Conservation (phyloP, 2,797 vertebrate genomes). For the Platalea minor region DNA sequence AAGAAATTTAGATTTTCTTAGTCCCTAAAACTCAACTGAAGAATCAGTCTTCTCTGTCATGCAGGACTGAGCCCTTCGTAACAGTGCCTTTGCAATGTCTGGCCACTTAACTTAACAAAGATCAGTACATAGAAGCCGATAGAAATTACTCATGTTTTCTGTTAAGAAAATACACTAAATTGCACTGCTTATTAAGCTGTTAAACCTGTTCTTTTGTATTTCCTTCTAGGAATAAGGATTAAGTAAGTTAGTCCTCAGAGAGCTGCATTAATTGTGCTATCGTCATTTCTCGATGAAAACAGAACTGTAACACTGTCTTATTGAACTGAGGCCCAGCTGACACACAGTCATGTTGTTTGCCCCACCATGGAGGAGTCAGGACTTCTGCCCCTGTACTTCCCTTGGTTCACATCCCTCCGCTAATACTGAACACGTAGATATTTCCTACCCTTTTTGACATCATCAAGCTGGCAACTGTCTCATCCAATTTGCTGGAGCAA, state of each 20-base stretch:
- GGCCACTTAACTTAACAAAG: background rate
- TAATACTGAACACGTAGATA: background rate
- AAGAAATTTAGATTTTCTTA: background rate
- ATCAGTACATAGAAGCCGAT: background rate
- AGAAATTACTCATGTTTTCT: background rate
- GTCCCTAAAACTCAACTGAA: background rate
- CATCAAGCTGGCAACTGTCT: conserved; percentile 37
- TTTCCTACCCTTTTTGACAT: conserved; percentile 4
- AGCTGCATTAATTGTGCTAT: background rate
- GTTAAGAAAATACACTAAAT: background rate
- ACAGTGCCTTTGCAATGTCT: background rate
- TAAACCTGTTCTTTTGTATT: background rate
- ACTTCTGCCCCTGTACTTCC: background rate
- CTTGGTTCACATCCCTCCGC: background rate
- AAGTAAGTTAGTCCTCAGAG: background rate
- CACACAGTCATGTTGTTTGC: background rate
- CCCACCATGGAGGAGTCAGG: background rate
- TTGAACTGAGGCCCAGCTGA: background rate
- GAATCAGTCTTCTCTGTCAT: background rate
- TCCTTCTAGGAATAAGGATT: background rate
- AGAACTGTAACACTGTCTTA: background rate
- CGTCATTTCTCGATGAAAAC: background rate
- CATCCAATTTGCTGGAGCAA: conserved; percentile 10
- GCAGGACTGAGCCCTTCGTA: background rate
- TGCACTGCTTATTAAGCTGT: background rate